phyloP scores from a whole-genome alignment of 2,888 invertebrate genomes.

The Clanis bilineata region DNA sequence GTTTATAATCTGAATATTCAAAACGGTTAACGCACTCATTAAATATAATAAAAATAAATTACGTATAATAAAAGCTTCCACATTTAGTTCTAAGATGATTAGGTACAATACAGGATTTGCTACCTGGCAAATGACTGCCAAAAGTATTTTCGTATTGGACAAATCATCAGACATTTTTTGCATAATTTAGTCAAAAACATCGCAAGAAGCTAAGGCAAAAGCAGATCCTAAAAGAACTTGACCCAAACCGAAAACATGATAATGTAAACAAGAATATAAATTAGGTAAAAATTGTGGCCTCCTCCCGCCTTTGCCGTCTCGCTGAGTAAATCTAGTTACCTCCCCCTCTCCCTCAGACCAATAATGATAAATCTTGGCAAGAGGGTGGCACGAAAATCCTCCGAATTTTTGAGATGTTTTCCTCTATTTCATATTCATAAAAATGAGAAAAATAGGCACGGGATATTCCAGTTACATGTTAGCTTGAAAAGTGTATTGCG shows the following conservation, averaged over 20 bases:
- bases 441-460: not conserved
- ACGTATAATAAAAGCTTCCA: not conserved
- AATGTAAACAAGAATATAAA: conserved; percentile 6
- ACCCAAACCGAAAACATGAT: not conserved
- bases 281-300: not conserved
- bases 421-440: not conserved
- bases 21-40: not conserved
- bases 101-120: too few relatives aligned
- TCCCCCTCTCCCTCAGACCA: not conserved
- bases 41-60: not conserved
- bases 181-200: not conserved
- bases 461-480: not conserved
- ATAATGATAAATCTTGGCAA: conserved; percentile 3
- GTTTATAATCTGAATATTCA: not conserved
- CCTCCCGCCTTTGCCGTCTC: not conserved
- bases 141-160: too few relatives aligned
- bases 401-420: not conserved
- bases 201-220: not conserved
- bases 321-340: conserved; percentile 7
- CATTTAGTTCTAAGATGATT: not conserved
- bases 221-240: not conserved
- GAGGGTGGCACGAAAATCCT: not conserved
- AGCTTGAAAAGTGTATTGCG: too few relatives aligned
- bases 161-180: not conserved
- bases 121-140: too few relatives aligned